A percentile compares a stretch with the other conserved stretches of the same genome.
phyloP scores from a whole-genome alignment of 2,113 vertebrate genomes.

The Varanus salvator region DNA sequence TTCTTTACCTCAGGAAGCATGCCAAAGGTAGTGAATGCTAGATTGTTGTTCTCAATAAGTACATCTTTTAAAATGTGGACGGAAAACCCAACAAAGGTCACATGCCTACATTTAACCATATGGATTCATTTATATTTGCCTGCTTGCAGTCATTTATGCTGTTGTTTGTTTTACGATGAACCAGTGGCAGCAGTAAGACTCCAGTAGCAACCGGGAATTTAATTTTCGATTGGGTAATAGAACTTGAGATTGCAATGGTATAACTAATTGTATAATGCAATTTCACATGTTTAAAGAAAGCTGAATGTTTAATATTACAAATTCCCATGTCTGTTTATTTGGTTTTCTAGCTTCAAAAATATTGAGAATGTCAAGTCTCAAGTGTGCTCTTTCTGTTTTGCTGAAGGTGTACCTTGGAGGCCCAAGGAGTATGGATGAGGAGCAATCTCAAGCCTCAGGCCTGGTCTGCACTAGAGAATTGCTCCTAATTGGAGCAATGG shows the following conservation, averaged over 20 bases:
- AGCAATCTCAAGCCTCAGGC: background rate
- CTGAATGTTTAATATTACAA: background rate
- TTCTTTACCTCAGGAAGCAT: background rate
- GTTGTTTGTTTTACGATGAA: background rate
- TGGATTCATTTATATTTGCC: background rate
- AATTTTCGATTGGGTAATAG: background rate
- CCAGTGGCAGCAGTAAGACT: background rate
- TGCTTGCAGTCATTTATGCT: background rate
- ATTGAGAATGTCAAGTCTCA: background rate
- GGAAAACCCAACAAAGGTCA: background rate
- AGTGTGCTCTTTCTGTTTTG: constrained; percentile 11
- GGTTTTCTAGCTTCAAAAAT: constrained; percentile 12
- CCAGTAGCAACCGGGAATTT: background rate
- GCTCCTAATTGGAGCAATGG: background rate
- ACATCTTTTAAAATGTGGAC: background rate
- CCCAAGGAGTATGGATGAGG: background rate
- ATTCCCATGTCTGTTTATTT: background rate
- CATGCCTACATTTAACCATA: background rate
- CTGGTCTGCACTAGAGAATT: background rate
- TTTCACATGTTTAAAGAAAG: background rate
- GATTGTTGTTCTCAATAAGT: background rate
- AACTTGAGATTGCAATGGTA: background rate
- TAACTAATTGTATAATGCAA: background rate
- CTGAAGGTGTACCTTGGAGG: constrained; percentile 4
- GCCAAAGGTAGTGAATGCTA: background rate